Evolutionary conservation across 2,888 invertebrate species (phyloP).

Genomic region (Sialis fuliginosa): DNA sequence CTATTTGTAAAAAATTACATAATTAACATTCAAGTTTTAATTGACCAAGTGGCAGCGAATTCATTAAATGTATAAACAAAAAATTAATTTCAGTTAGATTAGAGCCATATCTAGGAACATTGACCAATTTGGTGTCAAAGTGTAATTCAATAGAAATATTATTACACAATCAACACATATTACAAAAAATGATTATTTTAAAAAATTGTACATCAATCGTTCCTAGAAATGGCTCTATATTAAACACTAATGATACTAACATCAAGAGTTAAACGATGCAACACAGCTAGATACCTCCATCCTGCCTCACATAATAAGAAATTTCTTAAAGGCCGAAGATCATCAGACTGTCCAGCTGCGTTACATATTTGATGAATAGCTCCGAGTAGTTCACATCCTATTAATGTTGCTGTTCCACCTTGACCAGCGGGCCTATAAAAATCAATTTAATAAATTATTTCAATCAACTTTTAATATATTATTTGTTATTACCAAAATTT

Average conservation of each 20-base stretch:
- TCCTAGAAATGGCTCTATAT: not conserved
- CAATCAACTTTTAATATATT: not conserved
- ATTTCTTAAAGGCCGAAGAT: slow-evolving; percentile 23
- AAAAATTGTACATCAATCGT: no score
- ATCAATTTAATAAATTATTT: not conserved
- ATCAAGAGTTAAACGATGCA: slow-evolving; percentile 37
- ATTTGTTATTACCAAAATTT: slow-evolving; percentile 35
- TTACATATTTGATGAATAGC: slow-evolving; percentile 30
- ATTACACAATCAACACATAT: no score
- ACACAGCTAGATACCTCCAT: slow-evolving; percentile 39
- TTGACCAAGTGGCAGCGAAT: no score
- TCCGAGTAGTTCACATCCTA: slow-evolving; percentile 43
- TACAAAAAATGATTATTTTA: no score
- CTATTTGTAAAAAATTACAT: no score
- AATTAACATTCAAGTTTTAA: no score
- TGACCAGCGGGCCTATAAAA: slow-evolving; percentile 6
- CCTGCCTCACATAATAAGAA: slow-evolving; percentile 39
- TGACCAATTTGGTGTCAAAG: no score
- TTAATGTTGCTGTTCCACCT: slow-evolving; percentile 38
- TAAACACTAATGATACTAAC: slow-evolving; percentile 15
- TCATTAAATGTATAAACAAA: no score
- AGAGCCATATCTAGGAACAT: no score
- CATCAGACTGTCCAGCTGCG: slow-evolving; percentile 3
- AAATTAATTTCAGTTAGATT: no score
- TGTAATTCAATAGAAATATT: no score